Evolutionary conservation across 2,797 vertebrate genomes (phyloP).

Genomic region (Selene dorsalis): DNA sequence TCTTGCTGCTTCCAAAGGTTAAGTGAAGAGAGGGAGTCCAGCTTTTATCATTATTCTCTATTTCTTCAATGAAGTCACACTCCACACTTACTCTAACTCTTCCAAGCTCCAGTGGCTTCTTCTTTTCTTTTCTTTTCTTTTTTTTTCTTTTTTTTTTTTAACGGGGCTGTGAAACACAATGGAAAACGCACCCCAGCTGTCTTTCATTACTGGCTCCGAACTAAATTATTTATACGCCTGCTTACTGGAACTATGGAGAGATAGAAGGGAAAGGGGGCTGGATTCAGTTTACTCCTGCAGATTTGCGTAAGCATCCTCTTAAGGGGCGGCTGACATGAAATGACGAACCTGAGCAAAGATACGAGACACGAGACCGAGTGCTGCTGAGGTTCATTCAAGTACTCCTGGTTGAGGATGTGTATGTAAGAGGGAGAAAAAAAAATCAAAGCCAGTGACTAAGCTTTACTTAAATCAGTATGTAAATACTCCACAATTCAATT

Average conservation of each 20-base stretch:
- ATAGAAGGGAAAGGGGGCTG: slow-evolving; percentile 27
- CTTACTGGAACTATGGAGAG: slow-evolving; percentile 80
- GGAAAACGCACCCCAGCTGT: slow-evolving; percentile 85
- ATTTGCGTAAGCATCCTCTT: slow-evolving; percentile 63
- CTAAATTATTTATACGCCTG: slow-evolving; percentile 80
- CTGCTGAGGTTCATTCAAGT: slow-evolving; percentile 8
- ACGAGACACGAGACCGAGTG: slow-evolving; percentile 22
- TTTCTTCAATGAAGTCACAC: slow-evolving; percentile 74
- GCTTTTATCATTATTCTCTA: slow-evolving; percentile 34
- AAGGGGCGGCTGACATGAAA: slow-evolving; percentile 43
- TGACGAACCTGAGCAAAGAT: slow-evolving; percentile 35
- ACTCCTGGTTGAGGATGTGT: not conserved
- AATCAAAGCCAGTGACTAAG: too few relatives aligned
- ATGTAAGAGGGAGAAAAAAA: not conserved
- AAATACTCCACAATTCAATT: slow-evolving; percentile 19
- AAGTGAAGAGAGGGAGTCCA: slow-evolving; percentile 37
- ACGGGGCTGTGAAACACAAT: slow-evolving; percentile 78
- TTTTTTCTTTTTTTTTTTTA: slow-evolving; percentile 56
- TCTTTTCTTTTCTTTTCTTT: slow-evolving; percentile 48
- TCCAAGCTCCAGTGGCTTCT: slow-evolving; percentile 46
- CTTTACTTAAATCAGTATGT: slow-evolving; percentile 4
- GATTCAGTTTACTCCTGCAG: slow-evolving; percentile 52
- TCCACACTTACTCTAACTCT: slow-evolving; percentile 57
- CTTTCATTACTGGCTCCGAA: slow-evolving; percentile 82
- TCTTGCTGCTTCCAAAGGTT: slow-evolving; percentile 13